Percentiles rank a stretch among this genome's conserved stretches.
Evolutionary conservation across 2,888 invertebrate genomes (phyloP).

Genomic region (Bruchidius siliquastri): DNA sequence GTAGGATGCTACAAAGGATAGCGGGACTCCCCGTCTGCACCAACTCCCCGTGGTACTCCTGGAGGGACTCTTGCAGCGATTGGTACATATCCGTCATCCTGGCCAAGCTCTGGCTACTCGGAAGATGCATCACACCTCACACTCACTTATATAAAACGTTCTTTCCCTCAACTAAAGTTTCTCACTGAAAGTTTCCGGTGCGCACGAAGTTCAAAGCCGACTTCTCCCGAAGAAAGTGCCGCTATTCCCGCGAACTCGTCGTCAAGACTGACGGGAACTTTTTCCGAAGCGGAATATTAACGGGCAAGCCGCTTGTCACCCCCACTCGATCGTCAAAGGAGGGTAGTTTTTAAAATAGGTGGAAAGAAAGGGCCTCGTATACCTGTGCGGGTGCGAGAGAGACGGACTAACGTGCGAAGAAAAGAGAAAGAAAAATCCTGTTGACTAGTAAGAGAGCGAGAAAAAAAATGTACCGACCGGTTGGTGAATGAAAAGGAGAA

Average conservation of each 20-base stretch:
- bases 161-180: not conserved
- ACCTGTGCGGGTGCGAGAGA: constrained; percentile 24
- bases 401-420: constrained; percentile 13
- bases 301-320: constrained; percentile 17
- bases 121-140: constrained; percentile 57
- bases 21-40: constrained; percentile 94
- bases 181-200: constrained; percentile 1
- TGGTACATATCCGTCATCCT: constrained; percentile 71
- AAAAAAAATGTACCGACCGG: constrained; percentile 39
- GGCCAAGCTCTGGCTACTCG: constrained; percentile 53
- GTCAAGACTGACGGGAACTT: constrained; percentile 38
- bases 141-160: not conserved
- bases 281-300: constrained; percentile 44
- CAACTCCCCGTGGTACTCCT: constrained; percentile 88
- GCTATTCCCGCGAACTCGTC: constrained; percentile 18
- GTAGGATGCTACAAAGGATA: constrained; percentile 89
- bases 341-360: constrained; percentile 51
- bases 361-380: constrained; percentile 39
- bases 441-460: constrained; percentile 37
- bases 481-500: constrained; percentile 40
- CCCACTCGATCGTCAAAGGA: constrained; percentile 35
- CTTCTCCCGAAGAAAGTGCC: constrained; percentile 7
- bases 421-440: constrained; percentile 30
- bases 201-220: constrained; percentile 17
- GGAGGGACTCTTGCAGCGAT: constrained; percentile 71